A percentile compares a stretch with the other conserved stretches of the same genome.
phyloP scores from a whole-genome alignment of 2,797 vertebrate species.

The Enteromius argenteus region DNA sequence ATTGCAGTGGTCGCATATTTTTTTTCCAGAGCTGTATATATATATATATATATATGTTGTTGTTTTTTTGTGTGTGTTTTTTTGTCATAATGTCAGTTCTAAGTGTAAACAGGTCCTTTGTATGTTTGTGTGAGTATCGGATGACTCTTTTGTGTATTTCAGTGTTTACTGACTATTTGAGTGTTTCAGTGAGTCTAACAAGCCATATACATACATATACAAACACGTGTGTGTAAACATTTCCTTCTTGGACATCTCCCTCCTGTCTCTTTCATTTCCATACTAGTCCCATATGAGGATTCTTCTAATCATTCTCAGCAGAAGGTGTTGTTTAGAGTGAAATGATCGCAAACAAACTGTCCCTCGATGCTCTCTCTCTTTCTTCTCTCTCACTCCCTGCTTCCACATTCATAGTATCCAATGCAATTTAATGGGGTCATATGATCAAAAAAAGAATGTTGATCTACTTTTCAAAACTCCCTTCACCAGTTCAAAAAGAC shows the following conservation, averaged over 20 bases:
- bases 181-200: not conserved
- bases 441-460: not conserved
- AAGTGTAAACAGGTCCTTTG: not conserved
- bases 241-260: not conserved
- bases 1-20: too few species aligned
- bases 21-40: too few species aligned
- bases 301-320: slow-evolving; percentile 34
- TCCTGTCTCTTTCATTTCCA: slow-evolving; percentile 59
- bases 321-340: slow-evolving; percentile 55
- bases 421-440: not conserved
- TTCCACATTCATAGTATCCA: not conserved
- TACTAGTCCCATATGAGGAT: slow-evolving; percentile 61
- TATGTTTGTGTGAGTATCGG: not conserved
- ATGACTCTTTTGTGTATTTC: not conserved
- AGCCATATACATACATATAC: slow-evolving; percentile 27
- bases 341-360: slow-evolving; percentile 57
- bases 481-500: not conserved
- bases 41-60: too few species aligned
- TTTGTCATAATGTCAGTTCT: not conserved
- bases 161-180: not conserved
- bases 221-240: slow-evolving; percentile 14
- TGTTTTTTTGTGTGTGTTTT: too few species aligned
- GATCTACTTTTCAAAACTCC: not conserved
- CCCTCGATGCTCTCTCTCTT: slow-evolving; percentile 38
- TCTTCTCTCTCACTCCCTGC: slow-evolving; percentile 5